Evolutionary conservation across 2,888 invertebrate species (phyloP).

Genomic region (Luffia ferchaultella): DNA sequence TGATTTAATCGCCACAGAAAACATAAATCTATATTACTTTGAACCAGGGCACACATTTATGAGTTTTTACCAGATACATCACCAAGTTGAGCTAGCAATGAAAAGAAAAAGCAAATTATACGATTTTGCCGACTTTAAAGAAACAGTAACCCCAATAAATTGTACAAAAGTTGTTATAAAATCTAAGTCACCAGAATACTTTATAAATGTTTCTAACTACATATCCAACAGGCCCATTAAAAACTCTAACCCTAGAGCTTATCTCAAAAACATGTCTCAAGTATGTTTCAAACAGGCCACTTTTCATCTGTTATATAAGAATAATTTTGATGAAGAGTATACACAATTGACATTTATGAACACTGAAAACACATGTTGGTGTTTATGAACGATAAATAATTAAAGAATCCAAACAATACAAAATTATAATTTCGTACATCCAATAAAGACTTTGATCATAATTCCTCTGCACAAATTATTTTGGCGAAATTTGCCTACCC

Average conservation of each 20-base stretch:
- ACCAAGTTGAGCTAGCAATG: slow-evolving; percentile 16
- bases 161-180: slow-evolving; percentile 5
- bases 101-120: slow-evolving; percentile 16
- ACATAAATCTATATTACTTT: slow-evolving; percentile 14
- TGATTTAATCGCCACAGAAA: slow-evolving; percentile 12
- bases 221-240: slow-evolving; percentile 17
- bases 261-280: slow-evolving; percentile 16
- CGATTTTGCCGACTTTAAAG: slow-evolving; percentile 17
- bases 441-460: no score
- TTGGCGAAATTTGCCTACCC: slow-evolving; percentile 6
- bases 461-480: slow-evolving; percentile 17
- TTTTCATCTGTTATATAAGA: slow-evolving; percentile 16
- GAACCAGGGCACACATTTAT: slow-evolving; percentile 21
- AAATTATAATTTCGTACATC: slow-evolving; percentile 6
- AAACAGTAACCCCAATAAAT: slow-evolving; percentile 14
- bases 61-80: slow-evolving; percentile 17
- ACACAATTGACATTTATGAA: slow-evolving; percentile 12
- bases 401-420: slow-evolving; percentile 13
- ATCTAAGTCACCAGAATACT: slow-evolving; percentile 9
- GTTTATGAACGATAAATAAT: slow-evolving; percentile 13
- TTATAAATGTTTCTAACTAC: slow-evolving; percentile 15
- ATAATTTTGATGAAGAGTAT: slow-evolving; percentile 14
- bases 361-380: no score
- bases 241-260: slow-evolving; percentile 17
- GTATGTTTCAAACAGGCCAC: slow-evolving; percentile 13